Percentiles rank a stretch among this genome's conserved stretches.
Evolutionary conservation across 2,888 invertebrate genomes (phyloP).

Genomic region (Nebria salina): DNA sequence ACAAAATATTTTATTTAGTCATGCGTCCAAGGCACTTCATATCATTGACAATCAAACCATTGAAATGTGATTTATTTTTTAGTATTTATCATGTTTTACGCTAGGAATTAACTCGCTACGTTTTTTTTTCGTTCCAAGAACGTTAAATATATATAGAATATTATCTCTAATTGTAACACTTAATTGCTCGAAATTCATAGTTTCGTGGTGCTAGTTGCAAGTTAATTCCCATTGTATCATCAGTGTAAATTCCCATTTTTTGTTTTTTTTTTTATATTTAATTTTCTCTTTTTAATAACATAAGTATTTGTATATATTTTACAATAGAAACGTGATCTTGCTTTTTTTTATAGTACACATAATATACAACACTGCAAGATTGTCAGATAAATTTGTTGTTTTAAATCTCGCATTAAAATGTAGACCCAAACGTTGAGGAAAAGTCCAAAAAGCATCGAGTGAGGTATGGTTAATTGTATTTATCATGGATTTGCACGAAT

Average conservation of each 20-base stretch:
- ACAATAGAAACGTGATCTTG: constrained; percentile 21
- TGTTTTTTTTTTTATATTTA: not conserved
- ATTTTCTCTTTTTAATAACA: not conserved
- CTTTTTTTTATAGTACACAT: constrained; percentile 15
- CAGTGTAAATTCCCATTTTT: not conserved
- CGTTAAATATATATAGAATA: not conserved
- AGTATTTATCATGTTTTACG: not conserved
- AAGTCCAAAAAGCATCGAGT: constrained; percentile 23
- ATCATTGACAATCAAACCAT: constrained; percentile 39
- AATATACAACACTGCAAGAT: constrained; percentile 28
- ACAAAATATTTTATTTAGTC: constrained; percentile 36
- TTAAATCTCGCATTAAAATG: not conserved
- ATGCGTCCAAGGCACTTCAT: constrained; percentile 35
- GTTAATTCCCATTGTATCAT: not conserved
- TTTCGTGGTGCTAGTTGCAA: not conserved
- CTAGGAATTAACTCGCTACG: constrained; percentile 8
- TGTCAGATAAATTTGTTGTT: constrained; percentile 19
- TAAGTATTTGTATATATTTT: constrained; percentile 10
- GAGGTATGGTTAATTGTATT: constrained; percentile 4
- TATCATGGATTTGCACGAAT: not conserved
- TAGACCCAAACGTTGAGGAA: constrained; percentile 11
- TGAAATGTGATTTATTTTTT: constrained; percentile 9
- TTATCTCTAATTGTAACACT: not conserved
- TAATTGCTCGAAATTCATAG: not conserved
- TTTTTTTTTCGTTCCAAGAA: too few relatives aligned